phyloP scores from a whole-genome alignment of 2,797 vertebrate species.

The Sebastes goodei region DNA sequence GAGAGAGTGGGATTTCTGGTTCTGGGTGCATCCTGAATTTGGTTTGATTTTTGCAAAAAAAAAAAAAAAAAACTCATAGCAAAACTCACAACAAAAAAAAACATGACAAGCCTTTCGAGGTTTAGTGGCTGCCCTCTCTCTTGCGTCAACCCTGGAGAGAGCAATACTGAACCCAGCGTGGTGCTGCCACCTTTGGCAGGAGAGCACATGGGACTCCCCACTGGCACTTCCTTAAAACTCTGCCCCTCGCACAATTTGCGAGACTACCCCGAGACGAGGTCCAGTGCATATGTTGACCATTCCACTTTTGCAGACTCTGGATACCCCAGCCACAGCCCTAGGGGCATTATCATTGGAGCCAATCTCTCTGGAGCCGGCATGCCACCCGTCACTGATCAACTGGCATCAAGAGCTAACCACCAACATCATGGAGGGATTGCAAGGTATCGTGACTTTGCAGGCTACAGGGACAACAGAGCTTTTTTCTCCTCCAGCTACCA shows the following conservation, averaged over 20 bases:
- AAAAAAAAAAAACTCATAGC: slow-evolving; percentile 62
- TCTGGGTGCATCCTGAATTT: slow-evolving; percentile 74
- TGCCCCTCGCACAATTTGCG: slow-evolving; percentile 80
- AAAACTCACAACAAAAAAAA: slow-evolving; percentile 73
- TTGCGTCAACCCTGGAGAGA: slow-evolving; percentile 77
- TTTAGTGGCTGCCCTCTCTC: slow-evolving; percentile 82
- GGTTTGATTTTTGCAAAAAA: slow-evolving; percentile 60
- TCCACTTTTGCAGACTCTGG: slow-evolving; percentile 71
- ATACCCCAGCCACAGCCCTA: slow-evolving; percentile 82
- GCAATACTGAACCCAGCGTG: slow-evolving; percentile 80
- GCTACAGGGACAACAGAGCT: slow-evolving; percentile 80
- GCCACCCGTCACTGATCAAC: slow-evolving; percentile 83
- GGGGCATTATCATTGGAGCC: slow-evolving; percentile 84
- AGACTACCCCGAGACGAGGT: slow-evolving; percentile 85
- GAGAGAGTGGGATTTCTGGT: slow-evolving; percentile 66
- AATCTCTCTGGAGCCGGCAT: slow-evolving; percentile 82
- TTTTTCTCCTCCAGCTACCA: slow-evolving; percentile 80
- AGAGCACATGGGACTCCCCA: slow-evolving; percentile 77
- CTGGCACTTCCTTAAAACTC: slow-evolving; percentile 81
- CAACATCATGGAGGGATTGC: slow-evolving; percentile 82
- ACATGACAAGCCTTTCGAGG: slow-evolving; percentile 79
- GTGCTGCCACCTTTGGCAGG: slow-evolving; percentile 77
- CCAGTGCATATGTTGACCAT: slow-evolving; percentile 84
- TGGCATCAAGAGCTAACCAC: slow-evolving; percentile 74
- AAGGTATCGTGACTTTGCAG: slow-evolving; percentile 81